Evolutionary conservation across 1,140 invertebrate genomes (phyloP).

Genomic region (Heliconius hewitsoni): DNA sequence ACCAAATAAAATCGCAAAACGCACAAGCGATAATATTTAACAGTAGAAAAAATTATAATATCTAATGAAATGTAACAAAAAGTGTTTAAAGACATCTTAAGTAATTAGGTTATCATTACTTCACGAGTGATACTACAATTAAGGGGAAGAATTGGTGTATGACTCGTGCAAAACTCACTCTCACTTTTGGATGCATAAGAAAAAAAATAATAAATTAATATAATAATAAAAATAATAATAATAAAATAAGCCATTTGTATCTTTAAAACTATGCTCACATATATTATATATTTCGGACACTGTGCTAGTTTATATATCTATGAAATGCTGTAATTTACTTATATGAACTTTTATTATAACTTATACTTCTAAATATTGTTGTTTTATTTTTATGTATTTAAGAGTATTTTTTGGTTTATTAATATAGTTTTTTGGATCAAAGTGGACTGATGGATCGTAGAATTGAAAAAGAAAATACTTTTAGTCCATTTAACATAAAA

Average conservation of each 20-base stretch:
- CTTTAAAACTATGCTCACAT: conserved; percentile 73
- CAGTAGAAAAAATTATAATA: conserved; percentile 39
- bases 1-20: conserved; percentile 62
- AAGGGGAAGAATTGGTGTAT: conserved; percentile 75
- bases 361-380: conserved; percentile 69
- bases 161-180: conserved; percentile 47
- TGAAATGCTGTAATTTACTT: conserved; percentile 76
- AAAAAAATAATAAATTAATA: conserved; percentile 29
- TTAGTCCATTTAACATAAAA: no score
- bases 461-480: no score
- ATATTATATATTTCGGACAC: conserved; percentile 76
- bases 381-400: conserved; percentile 51
- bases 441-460: no score
- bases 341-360: conserved; percentile 79
- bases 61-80: conserved; percentile 27
- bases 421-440: no score
- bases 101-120: conserved; percentile 42
- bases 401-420: no score
- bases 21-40: conserved; percentile 57
- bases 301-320: conserved; percentile 74
- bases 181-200: conserved; percentile 54
- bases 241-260: conserved; percentile 64
- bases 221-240: not conserved
- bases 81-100: conserved; percentile 23
- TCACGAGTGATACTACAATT: conserved; percentile 65